These are phyloP conservation scores for Crypturellus tataupa DNA, from an alignment of 2,797 vertebrate genomes.

Conservation along the genomic window DNA sequence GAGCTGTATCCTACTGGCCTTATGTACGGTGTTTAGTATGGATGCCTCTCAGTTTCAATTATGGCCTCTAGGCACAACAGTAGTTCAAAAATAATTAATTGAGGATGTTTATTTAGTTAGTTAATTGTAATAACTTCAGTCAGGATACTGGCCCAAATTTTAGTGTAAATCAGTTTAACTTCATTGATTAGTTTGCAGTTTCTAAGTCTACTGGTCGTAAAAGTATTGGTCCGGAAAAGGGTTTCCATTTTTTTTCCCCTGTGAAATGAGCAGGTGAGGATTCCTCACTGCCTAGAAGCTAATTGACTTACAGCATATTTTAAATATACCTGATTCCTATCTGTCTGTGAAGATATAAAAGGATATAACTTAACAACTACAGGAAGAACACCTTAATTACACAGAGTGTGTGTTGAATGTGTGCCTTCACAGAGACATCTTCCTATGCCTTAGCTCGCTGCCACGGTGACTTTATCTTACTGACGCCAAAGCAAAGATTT, in stretches of 20 bases:
- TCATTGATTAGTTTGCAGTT: constrained; percentile 12
- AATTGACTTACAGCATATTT: neutral
- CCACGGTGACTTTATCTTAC: neutral
- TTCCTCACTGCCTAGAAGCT: neutral
- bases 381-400: neutral
- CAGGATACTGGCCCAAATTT: constrained; percentile 30
- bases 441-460: neutral
- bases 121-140: constrained; percentile 39
- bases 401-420: neutral
- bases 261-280: constrained; percentile 63
- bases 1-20: neutral
- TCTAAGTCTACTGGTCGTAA: constrained; percentile 26
- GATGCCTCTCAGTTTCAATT: neutral
- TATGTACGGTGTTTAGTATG: neutral
- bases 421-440: neutral
- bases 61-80: neutral
- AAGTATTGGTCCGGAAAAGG: constrained; percentile 57
- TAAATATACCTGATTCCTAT: neutral
- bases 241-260: constrained; percentile 36
- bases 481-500: accelerated
- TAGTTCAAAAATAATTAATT: constrained; percentile 24
- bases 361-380: neutral
- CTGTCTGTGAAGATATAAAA: neutral
- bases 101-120: constrained; percentile 31
- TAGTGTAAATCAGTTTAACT: neutral